Base-by-base conservation (phyloP, 92 coral and sea anemone genomes). In the Umimayanthus kanabou region DNA sequence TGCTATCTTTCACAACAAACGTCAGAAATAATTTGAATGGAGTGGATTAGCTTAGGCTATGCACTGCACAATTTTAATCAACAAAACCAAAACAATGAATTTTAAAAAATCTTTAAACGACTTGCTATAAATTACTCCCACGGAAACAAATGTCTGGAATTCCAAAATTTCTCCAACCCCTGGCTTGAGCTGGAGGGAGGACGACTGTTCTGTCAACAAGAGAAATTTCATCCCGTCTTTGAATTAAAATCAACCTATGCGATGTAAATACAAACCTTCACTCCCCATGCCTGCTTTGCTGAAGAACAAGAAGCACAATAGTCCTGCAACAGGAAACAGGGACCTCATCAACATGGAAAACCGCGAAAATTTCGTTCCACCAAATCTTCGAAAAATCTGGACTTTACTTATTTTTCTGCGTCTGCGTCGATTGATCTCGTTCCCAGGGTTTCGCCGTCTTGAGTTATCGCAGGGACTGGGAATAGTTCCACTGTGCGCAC, bases 181-280 rank as follows among this genome's bases (percentile, higher is more conserved):
- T 4, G 9, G 64, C 9, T 5, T 4, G 26, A 5, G 1, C 26
- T 16, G n/a, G 6, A 25, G 22, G 43, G 40, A 20, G 37, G 37
- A 39, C n/a, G 28, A 40, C 86, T 69, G 87, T 80, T 83, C 66
- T 71, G 15, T 70, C 29, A 45, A 67, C 58, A 45, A 2, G 64
- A 71, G 5, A 14, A 22, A 70, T 14, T 30, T 0, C 26, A 83
- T 69, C 65, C 64, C 87, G 26, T 45, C 9, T 29, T 28, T 6
- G n/a, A 15, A 0, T 39, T 83, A 70, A 43, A 45, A 13, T 14
- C 39, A 42, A 43, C 14, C 40, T 1, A 22, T 6, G 67, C 7
- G 29, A 23, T 83, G 25, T 6, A 18, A 53, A 47, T 83, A 83
- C 87, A 14, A 83, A 83, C 87, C 87, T 83, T 83, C 87, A 37